phyloP scores from a whole-genome alignment of 1,140 invertebrate species.

The Musca domestica region DNA sequence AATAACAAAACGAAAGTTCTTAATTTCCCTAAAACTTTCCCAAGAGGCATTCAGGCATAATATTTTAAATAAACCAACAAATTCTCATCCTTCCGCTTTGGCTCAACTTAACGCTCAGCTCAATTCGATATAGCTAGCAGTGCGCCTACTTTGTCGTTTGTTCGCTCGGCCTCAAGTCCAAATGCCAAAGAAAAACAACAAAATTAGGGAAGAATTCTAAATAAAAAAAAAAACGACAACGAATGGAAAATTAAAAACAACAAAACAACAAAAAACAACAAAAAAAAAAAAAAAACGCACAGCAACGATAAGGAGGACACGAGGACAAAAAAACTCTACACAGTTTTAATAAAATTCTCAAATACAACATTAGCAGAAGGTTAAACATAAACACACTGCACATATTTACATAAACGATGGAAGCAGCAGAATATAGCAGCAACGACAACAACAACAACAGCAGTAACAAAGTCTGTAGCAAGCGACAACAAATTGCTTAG shows the following conservation, averaged over 20 bases:
- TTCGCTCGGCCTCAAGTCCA: too few relatives aligned
- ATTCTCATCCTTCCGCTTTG: conserved; percentile 8
- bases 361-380: conserved; percentile 6
- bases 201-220: too few relatives aligned
- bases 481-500: too few relatives aligned
- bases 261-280: not conserved
- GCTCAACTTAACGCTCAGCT: too few relatives aligned
- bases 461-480: too few relatives aligned
- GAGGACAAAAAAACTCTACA: not conserved
- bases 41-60: conserved; percentile 19
- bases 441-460: not conserved
- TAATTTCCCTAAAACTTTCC: conserved; percentile 20
- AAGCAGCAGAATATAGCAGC: not conserved
- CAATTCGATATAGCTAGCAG: too few relatives aligned
- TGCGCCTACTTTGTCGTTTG: too few relatives aligned
- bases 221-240: too few relatives aligned
- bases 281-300: not conserved
- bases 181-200: too few relatives aligned
- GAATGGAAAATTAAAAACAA: not conserved
- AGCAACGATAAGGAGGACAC: not conserved
- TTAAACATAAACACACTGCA: conserved; percentile 1
- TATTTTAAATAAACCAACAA: conserved; percentile 21
- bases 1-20: conserved; percentile 16
- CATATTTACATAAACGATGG: conserved; percentile 7
- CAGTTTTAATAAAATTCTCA: conserved; percentile 6